These are phyloP conservation scores for Caenorhabditis becei DNA, from an alignment of 2,888 invertebrate species.

Conservation along the genomic window DNA sequence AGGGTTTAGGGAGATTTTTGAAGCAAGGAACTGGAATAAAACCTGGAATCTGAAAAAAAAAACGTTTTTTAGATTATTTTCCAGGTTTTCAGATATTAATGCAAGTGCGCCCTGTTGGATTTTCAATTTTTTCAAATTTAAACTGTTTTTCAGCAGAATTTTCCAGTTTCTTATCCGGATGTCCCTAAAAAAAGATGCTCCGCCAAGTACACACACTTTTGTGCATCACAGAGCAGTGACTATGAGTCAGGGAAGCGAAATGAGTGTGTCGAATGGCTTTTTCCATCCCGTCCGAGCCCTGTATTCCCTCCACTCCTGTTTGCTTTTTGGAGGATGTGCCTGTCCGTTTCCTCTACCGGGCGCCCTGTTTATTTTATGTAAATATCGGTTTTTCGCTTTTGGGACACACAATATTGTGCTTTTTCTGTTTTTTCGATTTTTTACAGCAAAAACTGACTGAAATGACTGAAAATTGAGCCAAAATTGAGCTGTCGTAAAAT, in stretches of 20 bases:
- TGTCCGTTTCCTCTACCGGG: slow-evolving; percentile 5
- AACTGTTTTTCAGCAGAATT: too few species aligned
- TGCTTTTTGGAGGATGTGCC: slow-evolving; percentile 42
- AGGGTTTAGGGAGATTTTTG: too few species aligned
- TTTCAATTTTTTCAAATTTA: neutral
- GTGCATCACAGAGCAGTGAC: slow-evolving; percentile 36
- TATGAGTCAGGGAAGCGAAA: slow-evolving; percentile 24
- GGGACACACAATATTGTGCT: neutral
- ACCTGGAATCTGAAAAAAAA: slow-evolving; percentile 9
- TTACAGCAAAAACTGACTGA: neutral
- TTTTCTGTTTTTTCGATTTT: neutral
- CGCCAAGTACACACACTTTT: slow-evolving; percentile 33
- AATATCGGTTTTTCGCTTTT: slow-evolving; percentile 31
- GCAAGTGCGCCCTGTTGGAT: neutral
- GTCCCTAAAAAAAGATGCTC: slow-evolving; percentile 16
- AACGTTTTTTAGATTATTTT: neutral
- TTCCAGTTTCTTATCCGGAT: slow-evolving; percentile 24
- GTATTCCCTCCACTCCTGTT: slow-evolving; percentile 39
- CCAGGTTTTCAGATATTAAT: neutral
- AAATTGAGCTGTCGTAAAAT: neutral
- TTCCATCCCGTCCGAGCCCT: slow-evolving; percentile 7
- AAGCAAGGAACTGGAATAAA: too few species aligned
- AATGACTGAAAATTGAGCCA: neutral
- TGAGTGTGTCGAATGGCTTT: slow-evolving; percentile 53
- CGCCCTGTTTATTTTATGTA: slow-evolving; percentile 39